Evolutionary conservation across 1,140 invertebrate species (phyloP), one percentile per base, ranked within the genome.

Genomic region (Ceratosolen fusciceps): DNA sequence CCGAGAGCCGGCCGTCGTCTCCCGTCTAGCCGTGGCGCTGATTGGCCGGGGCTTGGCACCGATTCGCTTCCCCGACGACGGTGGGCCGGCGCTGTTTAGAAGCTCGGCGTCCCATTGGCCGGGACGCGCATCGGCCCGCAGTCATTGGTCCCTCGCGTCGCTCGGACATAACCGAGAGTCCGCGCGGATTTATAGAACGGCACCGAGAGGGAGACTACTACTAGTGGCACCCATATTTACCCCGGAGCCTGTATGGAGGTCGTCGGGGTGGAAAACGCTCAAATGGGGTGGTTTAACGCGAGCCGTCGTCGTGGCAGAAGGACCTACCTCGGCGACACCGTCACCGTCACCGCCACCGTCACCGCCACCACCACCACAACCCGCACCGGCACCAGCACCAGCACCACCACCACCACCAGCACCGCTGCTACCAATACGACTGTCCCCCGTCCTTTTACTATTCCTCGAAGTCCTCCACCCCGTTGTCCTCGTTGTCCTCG

Each of bases 281-380:
- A 90, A 90, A 90, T 90, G 87, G 89, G 89, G 89, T 90, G 89
- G 89, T 90, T 90, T 90, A 90, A 89, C 88, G 88, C 88, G 88
- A 89, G 87, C 85, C 88, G 49, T 88, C 86, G 86, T 83, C 58
- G 58, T 87, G 87, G 85, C 87, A 88, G 88, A 89, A 90, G 88
- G 89, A 89, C 88, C 87, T 86, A 89, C 88, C 87, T 86, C 74
- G 37, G 68, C 29, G 47, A 68, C 74, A 73, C 75, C 71, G 77
- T 62, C 26, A 73, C 80, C 71, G 60, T 58, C 34, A 54, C 72
- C 70, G 81, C 74, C 72, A 62, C 79, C 77, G 80, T 70, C 65
- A 68, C 70, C 37, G 79, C 58, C 75, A 56, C 58, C 52, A n/a
- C n/a, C n/a, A n/a, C n/a, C n/a, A n/a, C n/a, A n/a, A n/a, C n/a